A percentile compares a stretch with the other conserved stretches of the same genome.
phyloP scores from a whole-genome alignment of 2,113 vertebrate species.

The Calonectris borealis region DNA sequence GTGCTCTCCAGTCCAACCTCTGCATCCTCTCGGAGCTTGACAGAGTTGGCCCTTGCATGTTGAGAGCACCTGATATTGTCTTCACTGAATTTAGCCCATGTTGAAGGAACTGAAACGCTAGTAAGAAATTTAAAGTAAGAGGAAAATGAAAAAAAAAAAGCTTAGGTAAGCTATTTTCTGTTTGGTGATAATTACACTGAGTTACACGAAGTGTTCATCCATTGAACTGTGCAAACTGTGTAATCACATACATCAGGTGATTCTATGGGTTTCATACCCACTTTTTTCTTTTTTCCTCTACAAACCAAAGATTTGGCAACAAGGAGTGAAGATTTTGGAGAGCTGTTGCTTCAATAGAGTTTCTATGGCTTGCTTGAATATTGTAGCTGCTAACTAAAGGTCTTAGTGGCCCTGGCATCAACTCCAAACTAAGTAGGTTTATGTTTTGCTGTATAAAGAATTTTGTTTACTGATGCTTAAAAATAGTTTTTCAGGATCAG shows the following conservation, averaged over 20 bases:
- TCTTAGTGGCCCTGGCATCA: background rate
- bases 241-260: background rate
- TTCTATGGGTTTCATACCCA: background rate
- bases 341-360: background rate
- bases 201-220: background rate
- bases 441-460: background rate
- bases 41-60: conserved; percentile 62
- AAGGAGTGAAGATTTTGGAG: background rate
- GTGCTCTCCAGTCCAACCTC: conserved; percentile 46
- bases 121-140: background rate
- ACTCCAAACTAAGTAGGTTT: background rate
- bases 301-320: background rate
- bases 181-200: background rate
- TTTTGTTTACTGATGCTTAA: background rate
- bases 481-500: background rate
- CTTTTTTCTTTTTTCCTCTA: background rate
- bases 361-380: background rate
- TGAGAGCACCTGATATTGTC: conserved; percentile 72
- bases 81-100: conserved; percentile 74
- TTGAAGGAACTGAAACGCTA: conserved; percentile 62
- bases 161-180: background rate
- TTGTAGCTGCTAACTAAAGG: background rate
- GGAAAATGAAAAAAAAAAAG: background rate
- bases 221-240: background rate
- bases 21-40: conserved; percentile 62